Evolutionary conservation across 2,888 invertebrate species (phyloP).

Genomic region (Nephrotoma flavescens): DNA sequence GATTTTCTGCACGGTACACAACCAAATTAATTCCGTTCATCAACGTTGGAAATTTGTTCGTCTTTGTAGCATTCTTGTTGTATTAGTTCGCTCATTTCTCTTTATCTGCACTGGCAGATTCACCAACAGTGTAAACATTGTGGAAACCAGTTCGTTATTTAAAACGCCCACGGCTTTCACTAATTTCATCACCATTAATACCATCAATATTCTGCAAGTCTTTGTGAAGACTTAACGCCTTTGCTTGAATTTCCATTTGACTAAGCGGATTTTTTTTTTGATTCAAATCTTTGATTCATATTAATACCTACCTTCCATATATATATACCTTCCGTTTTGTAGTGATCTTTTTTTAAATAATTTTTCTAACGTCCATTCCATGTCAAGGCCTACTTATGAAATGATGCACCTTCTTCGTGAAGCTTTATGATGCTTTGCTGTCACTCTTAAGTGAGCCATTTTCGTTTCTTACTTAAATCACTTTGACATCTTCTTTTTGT

Average conservation of each 20-base stretch:
- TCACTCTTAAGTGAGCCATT: too few relatives aligned
- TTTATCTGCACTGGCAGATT: not conserved
- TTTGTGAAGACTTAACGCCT: not conserved
- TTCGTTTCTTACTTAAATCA: too few relatives aligned
- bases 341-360: not conserved
- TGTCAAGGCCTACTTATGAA: too few relatives aligned
- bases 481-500: too few relatives aligned
- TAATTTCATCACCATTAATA: not conserved
- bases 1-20: too few relatives aligned
- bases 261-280: not conserved
- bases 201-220: not conserved
- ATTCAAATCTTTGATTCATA: not conserved
- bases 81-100: conserved; percentile 3
- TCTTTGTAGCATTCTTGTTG: too few relatives aligned
- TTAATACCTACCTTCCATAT: too few relatives aligned
- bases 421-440: too few relatives aligned
- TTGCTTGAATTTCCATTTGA: not conserved
- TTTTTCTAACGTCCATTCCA: not conserved
- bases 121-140: not conserved
- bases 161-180: not conserved
- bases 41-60: too few relatives aligned
- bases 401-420: too few relatives aligned
- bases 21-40: too few relatives aligned
- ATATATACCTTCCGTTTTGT: not conserved
- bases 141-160: not conserved